Evolutionary conservation across 2,797 vertebrate genomes (phyloP).

Genomic region (Hypotaenidia okinawae): DNA sequence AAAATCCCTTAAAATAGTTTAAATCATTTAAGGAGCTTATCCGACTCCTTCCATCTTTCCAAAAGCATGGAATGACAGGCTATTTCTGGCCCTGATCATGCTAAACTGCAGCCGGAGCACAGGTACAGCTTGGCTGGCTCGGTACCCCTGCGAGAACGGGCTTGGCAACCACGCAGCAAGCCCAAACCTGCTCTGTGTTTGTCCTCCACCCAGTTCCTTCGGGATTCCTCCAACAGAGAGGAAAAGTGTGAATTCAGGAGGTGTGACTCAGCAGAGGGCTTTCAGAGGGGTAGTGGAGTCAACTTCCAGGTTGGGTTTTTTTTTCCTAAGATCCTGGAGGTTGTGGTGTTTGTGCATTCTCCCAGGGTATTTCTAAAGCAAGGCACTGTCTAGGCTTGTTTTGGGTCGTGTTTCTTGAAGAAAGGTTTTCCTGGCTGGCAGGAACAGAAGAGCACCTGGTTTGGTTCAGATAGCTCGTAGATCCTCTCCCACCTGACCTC

Average conservation of each 20-base stretch:
- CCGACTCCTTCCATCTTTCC: background rate
- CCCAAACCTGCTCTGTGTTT: background rate
- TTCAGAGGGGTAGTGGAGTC: background rate
- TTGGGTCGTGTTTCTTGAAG: background rate
- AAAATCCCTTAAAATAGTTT: background rate
- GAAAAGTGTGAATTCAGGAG: background rate
- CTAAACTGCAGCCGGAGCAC: background rate
- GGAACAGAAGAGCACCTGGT: background rate
- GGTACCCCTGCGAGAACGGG: background rate
- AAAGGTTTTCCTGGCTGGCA: background rate
- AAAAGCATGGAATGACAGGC: background rate
- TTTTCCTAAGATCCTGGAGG: background rate
- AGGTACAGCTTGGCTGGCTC: background rate
- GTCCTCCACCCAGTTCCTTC: background rate
- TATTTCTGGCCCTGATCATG: background rate
- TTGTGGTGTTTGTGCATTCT: background rate
- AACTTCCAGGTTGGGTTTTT: background rate
- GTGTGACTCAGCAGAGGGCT: background rate
- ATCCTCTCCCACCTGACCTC: background rate
- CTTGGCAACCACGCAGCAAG: background rate
- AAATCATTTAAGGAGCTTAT: background rate
- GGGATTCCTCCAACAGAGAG: background rate
- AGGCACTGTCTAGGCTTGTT: background rate
- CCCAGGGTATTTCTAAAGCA: conserved; percentile 7
- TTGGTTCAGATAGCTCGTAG: background rate